These are phyloP conservation scores for Alexandromys fortis DNA, from an alignment of 2,113 vertebrate genomes.

Conservation along the genomic window DNA sequence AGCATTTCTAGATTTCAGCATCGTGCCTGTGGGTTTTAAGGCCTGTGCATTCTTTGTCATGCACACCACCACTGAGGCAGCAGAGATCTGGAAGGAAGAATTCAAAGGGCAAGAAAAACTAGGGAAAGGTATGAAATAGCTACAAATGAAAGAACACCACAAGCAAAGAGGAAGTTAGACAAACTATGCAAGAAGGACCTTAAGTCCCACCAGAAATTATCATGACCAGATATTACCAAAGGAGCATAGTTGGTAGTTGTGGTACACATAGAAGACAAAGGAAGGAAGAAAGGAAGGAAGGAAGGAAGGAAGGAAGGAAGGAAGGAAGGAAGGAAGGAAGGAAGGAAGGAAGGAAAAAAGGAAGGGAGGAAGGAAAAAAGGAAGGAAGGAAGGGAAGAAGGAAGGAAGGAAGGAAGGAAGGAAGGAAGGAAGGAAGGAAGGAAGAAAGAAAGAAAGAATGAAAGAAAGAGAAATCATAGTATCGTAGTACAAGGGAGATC, in stretches of 20 bases:
- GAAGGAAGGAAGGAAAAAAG: background rate
- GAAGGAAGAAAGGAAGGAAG: slow-evolving; percentile 8
- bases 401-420: background rate
- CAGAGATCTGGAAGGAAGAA: background rate
- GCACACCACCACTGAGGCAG: background rate
- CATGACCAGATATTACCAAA: background rate
- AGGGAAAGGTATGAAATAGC: background rate
- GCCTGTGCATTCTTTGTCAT: background rate
- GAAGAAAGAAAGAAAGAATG: background rate
- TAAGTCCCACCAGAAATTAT: background rate
- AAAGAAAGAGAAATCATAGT: background rate
- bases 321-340: slow-evolving; percentile 13
- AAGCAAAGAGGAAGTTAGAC: background rate
- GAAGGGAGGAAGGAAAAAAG: background rate
- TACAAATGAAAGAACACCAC: background rate
- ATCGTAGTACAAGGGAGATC: background rate
- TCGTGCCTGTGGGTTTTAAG: background rate
- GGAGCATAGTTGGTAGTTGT: background rate
- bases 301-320: background rate
- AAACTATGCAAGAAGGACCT: background rate
- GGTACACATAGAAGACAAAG: background rate
- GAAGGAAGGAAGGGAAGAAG: background rate
- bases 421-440: background rate
- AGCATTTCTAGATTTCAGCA: background rate
- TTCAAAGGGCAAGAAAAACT: background rate